Base-by-base conservation (phyloP, 2,888 invertebrate species). In the Scaptodrosophila latifasciaeformis region DNA sequence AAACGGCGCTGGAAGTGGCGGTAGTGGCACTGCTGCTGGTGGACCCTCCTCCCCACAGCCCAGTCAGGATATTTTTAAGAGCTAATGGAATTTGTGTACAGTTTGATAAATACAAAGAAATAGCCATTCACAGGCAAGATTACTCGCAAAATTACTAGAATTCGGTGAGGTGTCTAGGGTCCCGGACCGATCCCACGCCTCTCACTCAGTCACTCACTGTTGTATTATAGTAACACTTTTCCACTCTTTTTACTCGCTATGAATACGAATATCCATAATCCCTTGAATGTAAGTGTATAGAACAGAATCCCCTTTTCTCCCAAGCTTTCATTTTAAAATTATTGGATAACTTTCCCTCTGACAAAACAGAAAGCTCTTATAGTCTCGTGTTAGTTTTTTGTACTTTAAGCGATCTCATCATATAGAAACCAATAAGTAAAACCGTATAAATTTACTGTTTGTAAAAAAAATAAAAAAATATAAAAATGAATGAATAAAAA, bases 31-130 rank as follows among this genome's bases (percentile, higher is more conserved):
- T 19, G 64, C 65, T 0, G 17, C 44, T 0, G 45, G 49, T 1
- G 62, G 74, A 35, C 45, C 77, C 15, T 46, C 64, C 13, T 74
- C 72, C 2, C 72, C 80, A 6, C 81, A 78, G 54, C 69, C 79
- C 18, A 64, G 76, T 1, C 79, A 88, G 63, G 87, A 87, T 61
- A 88, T 88, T 66, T 89, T 88, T 75, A 88, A 89, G 74, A 89
- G 87, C 85, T 89, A 89, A 86, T 84, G 75, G 82, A 56, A 55
- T 55, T 57, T 58, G 57, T 67, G 70, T 65, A 82, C 67, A 77
- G 77, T 53, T 55, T 60, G 45, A 54, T 47, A 45, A 62, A 51
- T 34, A 44, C 39, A 30, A 18, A 46, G 24, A 44, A 48, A 18
- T 7, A 12, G 34, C 13, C 3, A 13, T n/a, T 13, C n/a, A 1